Percentiles rank a stretch among this genome's conserved stretches.
Conservation (phyloP, 2,888 invertebrate species). For the Digitonthophagus gazella region DNA sequence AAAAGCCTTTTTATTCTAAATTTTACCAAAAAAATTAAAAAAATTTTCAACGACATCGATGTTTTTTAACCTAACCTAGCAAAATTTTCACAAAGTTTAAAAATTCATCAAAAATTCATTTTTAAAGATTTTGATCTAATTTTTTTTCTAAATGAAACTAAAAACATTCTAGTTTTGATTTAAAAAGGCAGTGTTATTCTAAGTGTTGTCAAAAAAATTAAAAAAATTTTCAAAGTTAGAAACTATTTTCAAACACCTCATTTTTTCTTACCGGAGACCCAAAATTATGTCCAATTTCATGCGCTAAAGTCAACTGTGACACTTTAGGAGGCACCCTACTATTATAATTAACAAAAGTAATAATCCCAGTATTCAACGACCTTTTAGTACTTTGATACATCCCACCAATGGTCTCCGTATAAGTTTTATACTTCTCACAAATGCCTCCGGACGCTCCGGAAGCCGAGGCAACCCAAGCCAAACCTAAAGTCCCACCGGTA, state of each 20-base stretch:
- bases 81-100: too few relatives aligned
- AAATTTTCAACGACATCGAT: background rate
- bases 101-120: too few relatives aligned
- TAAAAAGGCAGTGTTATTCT: too few relatives aligned
- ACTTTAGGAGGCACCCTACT: slow-evolving; percentile 96
- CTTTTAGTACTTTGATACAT: slow-evolving; percentile 92
- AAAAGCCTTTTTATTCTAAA: too few relatives aligned
- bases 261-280: slow-evolving; percentile 93
- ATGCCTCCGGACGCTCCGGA: slow-evolving; percentile 98
- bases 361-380: slow-evolving; percentile 96
- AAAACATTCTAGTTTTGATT: too few relatives aligned
- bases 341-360: slow-evolving; percentile 98
- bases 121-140: too few relatives aligned
- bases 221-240: too few relatives aligned
- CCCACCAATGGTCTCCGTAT: slow-evolving; percentile 93
- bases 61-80: too few relatives aligned
- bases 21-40: too few relatives aligned
- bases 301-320: slow-evolving; percentile 94
- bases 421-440: slow-evolving; percentile 96
- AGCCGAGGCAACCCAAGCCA: slow-evolving; percentile 99
- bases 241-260: too few relatives aligned
- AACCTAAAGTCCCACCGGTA: slow-evolving; percentile 94
- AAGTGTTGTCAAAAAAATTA: too few relatives aligned
- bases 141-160: too few relatives aligned
- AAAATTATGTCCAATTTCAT: slow-evolving; percentile 99